Evolutionary conservation across 1,140 invertebrate genomes (phyloP).

Genomic region (Colletes latitarsis): DNA sequence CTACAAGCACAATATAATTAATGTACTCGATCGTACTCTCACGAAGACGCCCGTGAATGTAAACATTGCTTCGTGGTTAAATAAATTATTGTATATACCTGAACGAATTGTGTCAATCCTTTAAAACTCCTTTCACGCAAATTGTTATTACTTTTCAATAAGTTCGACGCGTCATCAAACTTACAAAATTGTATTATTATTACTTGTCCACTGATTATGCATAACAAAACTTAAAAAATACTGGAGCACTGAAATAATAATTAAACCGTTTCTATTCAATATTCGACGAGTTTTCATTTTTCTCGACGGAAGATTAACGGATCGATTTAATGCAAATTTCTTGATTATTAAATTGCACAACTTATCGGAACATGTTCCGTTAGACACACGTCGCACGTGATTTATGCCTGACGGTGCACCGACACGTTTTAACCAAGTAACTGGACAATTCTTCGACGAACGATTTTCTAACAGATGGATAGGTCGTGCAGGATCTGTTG

Average conservation of each 20-base stretch:
- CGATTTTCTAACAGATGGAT: no score
- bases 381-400: no score
- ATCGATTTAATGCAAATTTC: not conserved
- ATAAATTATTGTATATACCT: conserved; percentile 81
- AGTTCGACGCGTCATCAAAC: no score
- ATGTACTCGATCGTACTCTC: conserved; percentile 66
- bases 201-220: no score
- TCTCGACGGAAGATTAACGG: not conserved
- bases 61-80: conserved; percentile 72
- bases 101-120: conserved; percentile 10
- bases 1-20: conserved; percentile 38
- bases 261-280: no score
- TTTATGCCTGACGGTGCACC: no score
- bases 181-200: no score
- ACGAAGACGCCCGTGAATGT: conserved; percentile 78
- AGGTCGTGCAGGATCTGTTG: no score
- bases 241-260: no score
- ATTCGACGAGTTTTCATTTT: not conserved
- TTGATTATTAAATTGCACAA: not conserved
- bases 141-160: not conserved
- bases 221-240: no score
- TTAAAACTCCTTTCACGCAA: not conserved
- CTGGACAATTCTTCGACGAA: no score
- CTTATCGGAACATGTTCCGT: not conserved
- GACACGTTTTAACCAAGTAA: no score